A percentile compares a stretch with the other conserved stretches of the same genome.
phyloP scores from a whole-genome alignment of 2,113 vertebrate genomes.

The Hippocampus guttulatus region DNA sequence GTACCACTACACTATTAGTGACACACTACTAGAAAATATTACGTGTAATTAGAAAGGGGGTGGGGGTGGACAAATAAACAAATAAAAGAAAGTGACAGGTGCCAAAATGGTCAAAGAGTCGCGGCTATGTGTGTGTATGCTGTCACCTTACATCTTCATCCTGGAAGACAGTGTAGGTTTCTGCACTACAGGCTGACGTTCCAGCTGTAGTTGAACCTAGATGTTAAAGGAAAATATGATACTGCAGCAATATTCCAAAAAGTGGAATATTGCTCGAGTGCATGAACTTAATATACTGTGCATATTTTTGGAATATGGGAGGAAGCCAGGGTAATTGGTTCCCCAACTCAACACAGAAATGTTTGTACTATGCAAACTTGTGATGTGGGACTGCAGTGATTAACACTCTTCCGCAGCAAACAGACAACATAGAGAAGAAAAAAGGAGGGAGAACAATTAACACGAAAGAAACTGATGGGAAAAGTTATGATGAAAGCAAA shows the following conservation, averaged over 20 bases:
- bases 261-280: neutral
- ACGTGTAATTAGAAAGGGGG: neutral
- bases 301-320: neutral
- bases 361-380: neutral
- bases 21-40: slow-evolving; percentile 5
- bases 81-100: slow-evolving; percentile 42
- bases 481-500: neutral
- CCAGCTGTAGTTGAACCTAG: slow-evolving; percentile 15
- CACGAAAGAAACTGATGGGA: neutral
- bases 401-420: neutral
- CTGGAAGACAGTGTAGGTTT: slow-evolving; percentile 17
- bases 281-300: no score
- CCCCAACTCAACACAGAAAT: neutral
- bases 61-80: no score
- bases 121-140: slow-evolving; percentile 11
- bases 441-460: neutral
- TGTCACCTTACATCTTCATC: slow-evolving; percentile 30
- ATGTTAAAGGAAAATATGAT: slow-evolving; percentile 6
- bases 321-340: no score
- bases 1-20: no score
- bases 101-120: slow-evolving; percentile 33
- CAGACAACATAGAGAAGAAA: neutral
- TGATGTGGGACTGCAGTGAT: neutral
- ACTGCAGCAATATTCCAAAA: neutral
- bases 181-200: slow-evolving; percentile 3